Conservation (phyloP, 2,113 vertebrate species). For the Microtus montanus region DNA sequence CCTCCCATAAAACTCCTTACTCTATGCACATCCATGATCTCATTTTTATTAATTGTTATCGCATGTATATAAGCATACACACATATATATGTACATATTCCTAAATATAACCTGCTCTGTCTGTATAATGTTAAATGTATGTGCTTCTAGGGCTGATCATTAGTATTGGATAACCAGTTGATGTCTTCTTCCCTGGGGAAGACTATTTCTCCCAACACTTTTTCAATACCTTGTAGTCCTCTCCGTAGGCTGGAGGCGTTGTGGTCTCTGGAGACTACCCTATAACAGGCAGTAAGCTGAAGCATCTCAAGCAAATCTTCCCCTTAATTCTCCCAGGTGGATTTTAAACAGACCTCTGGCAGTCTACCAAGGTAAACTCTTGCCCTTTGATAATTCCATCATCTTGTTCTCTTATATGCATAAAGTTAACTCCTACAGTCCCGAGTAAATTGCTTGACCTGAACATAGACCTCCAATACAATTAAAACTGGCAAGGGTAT, state of each 20-base stretch:
- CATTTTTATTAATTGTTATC: neutral
- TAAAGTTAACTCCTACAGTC: neutral
- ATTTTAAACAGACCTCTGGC: neutral
- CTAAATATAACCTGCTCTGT: neutral
- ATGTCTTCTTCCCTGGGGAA: neutral
- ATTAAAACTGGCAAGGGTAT: neutral
- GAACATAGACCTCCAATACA: too few species aligned
- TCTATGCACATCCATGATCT: neutral
- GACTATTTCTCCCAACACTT: neutral
- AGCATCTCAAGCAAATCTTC: neutral
- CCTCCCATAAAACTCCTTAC: neutral
- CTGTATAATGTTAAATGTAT: neutral
- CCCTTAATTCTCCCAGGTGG: neutral
- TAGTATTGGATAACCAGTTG: neutral
- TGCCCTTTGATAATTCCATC: neutral
- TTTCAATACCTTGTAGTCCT: neutral
- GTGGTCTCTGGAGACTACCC: neutral
- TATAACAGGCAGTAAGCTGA: neutral
- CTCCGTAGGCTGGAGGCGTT: neutral
- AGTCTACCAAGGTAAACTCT: neutral
- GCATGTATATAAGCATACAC: neutral
- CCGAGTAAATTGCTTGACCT: neutral
- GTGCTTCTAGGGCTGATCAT: neutral
- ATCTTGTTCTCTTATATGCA: neutral
- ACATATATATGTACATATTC: neutral